Percentiles rank a stretch among this genome's conserved stretches.
These are phyloP conservation scores for Leptothorax acervorum DNA, from an alignment of 2,888 invertebrate genomes.

Conservation along the genomic window DNA sequence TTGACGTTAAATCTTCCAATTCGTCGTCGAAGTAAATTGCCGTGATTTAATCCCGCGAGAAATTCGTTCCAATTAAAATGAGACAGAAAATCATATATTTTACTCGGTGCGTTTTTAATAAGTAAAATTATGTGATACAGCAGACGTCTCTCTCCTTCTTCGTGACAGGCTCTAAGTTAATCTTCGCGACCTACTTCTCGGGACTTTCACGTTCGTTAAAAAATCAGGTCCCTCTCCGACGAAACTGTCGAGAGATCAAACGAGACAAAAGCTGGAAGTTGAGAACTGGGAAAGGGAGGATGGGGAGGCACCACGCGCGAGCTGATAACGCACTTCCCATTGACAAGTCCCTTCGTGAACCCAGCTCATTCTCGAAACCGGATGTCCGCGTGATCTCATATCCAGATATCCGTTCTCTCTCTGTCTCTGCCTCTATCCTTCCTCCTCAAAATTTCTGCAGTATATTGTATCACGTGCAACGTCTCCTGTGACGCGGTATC, in stretches of 20 bases:
- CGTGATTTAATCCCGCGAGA: not conserved
- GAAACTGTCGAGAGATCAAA: constrained; percentile 58
- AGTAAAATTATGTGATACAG: constrained; percentile 20
- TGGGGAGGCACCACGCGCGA: constrained; percentile 72
- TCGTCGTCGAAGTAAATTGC: not conserved
- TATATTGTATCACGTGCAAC: constrained; percentile 28
- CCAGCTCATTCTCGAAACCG: constrained; percentile 78
- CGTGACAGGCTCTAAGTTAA: constrained; percentile 26
- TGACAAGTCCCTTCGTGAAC: constrained; percentile 78
- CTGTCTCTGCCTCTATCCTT: constrained; percentile 45
- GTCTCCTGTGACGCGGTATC: constrained; percentile 4
- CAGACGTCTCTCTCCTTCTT: not conserved
- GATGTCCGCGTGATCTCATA: constrained; percentile 80
- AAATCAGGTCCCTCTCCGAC: constrained; percentile 63
- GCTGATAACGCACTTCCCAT: constrained; percentile 85
- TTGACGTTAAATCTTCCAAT: not conserved
- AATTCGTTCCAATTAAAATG: not conserved
- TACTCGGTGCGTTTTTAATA: not conserved
- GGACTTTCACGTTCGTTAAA: constrained; percentile 39
- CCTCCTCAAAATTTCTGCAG: constrained; percentile 24
- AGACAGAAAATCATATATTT: constrained; percentile 7
- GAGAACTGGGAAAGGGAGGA: constrained; percentile 68
- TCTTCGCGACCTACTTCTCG: constrained; percentile 44
- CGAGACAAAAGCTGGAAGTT: constrained; percentile 64
- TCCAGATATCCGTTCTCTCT: constrained; percentile 74